Percentiles rank a stretch among this genome's conserved stretches.
Evolutionary conservation across 2,797 vertebrate genomes (phyloP).

Genomic region (Sebastes hubbsi): DNA sequence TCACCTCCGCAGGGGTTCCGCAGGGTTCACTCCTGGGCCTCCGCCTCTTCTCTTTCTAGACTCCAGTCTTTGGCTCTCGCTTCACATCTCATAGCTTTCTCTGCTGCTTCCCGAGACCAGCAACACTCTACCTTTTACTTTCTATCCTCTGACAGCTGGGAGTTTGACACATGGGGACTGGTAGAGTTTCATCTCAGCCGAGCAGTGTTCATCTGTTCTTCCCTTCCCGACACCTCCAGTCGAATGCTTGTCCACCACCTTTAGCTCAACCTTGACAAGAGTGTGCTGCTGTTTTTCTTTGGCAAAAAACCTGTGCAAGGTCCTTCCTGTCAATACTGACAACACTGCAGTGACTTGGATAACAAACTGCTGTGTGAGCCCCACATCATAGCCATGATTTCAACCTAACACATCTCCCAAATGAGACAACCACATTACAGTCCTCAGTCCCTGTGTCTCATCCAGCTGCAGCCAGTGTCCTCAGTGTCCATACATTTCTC

Average conservation of each 20-base stretch:
- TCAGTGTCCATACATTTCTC: constrained; percentile 7
- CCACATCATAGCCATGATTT: constrained; percentile 15
- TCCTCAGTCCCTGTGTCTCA: not conserved
- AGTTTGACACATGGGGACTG: constrained; percentile 23
- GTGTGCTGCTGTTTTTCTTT: constrained; percentile 15
- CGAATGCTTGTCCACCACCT: constrained; percentile 30
- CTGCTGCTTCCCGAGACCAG: constrained; percentile 22
- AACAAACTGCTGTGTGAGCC: constrained; percentile 28
- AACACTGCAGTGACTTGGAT: constrained; percentile 17
- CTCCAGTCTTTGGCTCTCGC: constrained; percentile 3
- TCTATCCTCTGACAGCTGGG: constrained; percentile 9
- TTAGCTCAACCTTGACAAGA: constrained; percentile 29
- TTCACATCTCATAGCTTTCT: constrained; percentile 11
- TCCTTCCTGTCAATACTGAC: constrained; percentile 29
- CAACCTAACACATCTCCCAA: constrained; percentile 1
- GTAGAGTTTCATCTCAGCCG: constrained; percentile 33
- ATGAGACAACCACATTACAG: constrained; percentile 10
- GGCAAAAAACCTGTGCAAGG: constrained; percentile 4
- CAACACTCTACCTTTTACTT: constrained; percentile 8
- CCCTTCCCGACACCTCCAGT: constrained; percentile 29
- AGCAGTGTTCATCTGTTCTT: constrained; percentile 25
- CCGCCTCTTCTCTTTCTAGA: not conserved
- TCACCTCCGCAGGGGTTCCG: constrained; percentile 4
- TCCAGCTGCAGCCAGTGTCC: not conserved
- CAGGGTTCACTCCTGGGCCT: constrained; percentile 30